Percentiles rank a stretch among this genome's conserved stretches.
phyloP scores from a whole-genome alignment of 2,797 vertebrate genomes.

The Hybognathus amarus region DNA sequence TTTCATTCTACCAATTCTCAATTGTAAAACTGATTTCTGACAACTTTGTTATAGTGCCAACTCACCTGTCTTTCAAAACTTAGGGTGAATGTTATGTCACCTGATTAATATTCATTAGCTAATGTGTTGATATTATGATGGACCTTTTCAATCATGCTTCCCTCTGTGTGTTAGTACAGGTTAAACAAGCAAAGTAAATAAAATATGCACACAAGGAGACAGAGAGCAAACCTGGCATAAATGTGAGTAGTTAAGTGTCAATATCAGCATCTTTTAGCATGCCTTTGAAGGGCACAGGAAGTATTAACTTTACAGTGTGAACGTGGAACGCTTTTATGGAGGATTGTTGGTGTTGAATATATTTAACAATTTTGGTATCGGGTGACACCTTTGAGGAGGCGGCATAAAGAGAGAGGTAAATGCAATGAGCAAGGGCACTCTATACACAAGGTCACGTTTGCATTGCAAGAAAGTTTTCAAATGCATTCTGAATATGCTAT shows the following conservation, averaged over 20 bases:
- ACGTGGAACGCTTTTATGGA: slow-evolving; percentile 21
- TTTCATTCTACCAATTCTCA: background rate
- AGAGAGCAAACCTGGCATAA: slow-evolving; percentile 7
- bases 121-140: background rate
- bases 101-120: slow-evolving; percentile 7
- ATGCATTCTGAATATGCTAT: slow-evolving; percentile 36
- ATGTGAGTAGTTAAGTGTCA: slow-evolving; percentile 3
- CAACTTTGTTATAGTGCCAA: background rate
- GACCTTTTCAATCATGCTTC: background rate
- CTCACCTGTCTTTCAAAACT: background rate
- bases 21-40: background rate
- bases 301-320: slow-evolving; percentile 30
- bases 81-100: background rate
- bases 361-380: slow-evolving; percentile 37
- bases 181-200: slow-evolving; percentile 17
- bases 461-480: slow-evolving; percentile 27
- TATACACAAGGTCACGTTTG: slow-evolving; percentile 48
- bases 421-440: slow-evolving; percentile 22
- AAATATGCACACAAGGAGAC: background rate
- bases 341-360: slow-evolving; percentile 37
- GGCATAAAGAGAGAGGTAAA: slow-evolving; percentile 20
- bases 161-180: background rate
- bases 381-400: slow-evolving; percentile 18
- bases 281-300: slow-evolving; percentile 33
- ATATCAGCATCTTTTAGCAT: background rate